Evolutionary conservation across 2,888 invertebrate species (phyloP), one percentile per base, ranked within the genome.

Genomic region (Netelia melanura): DNA sequence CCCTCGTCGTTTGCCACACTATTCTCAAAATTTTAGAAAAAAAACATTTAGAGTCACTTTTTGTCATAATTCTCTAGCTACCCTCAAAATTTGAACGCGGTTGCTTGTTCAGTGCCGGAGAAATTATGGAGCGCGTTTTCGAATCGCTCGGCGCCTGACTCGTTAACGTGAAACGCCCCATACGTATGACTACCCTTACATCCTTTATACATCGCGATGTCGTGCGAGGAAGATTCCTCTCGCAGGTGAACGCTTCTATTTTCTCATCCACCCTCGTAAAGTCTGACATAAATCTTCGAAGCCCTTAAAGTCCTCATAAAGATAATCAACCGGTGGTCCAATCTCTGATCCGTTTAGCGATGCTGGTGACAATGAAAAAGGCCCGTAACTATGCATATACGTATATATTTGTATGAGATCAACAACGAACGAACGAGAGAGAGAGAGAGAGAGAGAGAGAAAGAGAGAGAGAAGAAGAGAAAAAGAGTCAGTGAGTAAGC

Each of bases 291-390:
- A 82, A 85, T 82, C 89, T 86, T 71, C 85, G 72, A 75, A 88
- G 86, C 87, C 87, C 84, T 87, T 85, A 86, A 88, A 88, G 87
- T 87, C 86, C 87, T 87, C 87, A 88, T 86, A 88, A 83, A 81
- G 89, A 89, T 90, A 90, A 91, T 91, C 91, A 88, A 90, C 87
- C 76, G 87, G 88, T 89, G 88, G 89, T 88, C 89, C 86, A 90
- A 90, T 89, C 89, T 89, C 71, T 87, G 90, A 90, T 90, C 90
- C 89, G 89, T 87, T 88, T 86, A 84, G 87, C 85, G 91, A 91
- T 90, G 89, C 89, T 88, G 86, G 86, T 87, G 88, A 87, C 83
- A 84, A 83, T 85, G 77, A 81, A 83, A 86, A 80, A 78, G 48
- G n/a, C 61, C 68, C 52, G 68, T 70, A 64, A 75, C 54, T 56